A percentile compares a stretch with the other conserved stretches of the same genome.
These are phyloP conservation scores for Sycobia sp. DNA, from an alignment of 1,140 invertebrate species.

Conservation along the genomic window DNA sequence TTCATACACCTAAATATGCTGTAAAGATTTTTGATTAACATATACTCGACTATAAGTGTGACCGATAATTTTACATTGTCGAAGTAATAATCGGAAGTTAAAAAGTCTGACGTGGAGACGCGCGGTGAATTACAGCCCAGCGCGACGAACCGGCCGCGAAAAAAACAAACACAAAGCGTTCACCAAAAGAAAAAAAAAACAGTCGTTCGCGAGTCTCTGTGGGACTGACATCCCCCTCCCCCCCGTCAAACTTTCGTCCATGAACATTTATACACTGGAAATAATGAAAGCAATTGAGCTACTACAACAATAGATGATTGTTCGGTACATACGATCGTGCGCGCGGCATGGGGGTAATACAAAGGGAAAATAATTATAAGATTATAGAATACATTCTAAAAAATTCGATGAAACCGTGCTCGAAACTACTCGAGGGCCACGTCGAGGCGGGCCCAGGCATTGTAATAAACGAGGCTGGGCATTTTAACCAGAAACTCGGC, in stretches of 20 bases:
- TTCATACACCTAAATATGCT: background rate
- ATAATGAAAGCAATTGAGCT: too few relatives aligned
- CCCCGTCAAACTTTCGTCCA: too few relatives aligned
- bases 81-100: background rate
- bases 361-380: background rate
- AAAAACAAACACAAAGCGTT: too few relatives aligned
- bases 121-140: background rate
- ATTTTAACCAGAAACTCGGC: background rate
- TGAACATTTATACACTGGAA: too few relatives aligned
- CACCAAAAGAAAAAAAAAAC: too few relatives aligned
- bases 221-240: too few relatives aligned
- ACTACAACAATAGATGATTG: constrained; percentile 1
- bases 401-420: background rate
- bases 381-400: background rate
- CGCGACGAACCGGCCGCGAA: background rate
- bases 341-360: background rate
- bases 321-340: background rate
- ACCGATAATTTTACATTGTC: background rate
- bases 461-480: background rate
- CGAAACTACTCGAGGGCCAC: too few relatives aligned
- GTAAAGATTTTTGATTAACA: background rate
- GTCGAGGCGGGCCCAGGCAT: too few relatives aligned
- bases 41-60: too few relatives aligned
- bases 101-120: constrained; percentile 6
- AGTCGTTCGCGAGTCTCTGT: too few relatives aligned